phyloP scores from a whole-genome alignment of 2,797 vertebrate genomes.

The Dicrostonyx torquatus region DNA sequence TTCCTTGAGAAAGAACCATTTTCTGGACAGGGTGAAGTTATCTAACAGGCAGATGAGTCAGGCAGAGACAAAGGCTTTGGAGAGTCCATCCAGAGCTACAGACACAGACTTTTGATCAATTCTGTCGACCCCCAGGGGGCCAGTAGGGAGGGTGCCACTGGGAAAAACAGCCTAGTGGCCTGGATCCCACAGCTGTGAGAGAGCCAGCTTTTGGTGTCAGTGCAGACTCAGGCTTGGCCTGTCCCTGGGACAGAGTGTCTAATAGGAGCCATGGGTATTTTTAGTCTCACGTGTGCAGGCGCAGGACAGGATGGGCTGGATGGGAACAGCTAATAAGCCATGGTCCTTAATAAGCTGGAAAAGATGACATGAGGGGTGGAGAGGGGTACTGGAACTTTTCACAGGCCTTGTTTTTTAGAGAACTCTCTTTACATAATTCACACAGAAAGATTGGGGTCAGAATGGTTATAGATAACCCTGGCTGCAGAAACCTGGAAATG shows the following conservation, averaged over 20 bases:
- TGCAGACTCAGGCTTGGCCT: not conserved
- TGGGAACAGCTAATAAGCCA: slow-evolving; percentile 71
- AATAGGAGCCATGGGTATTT: slow-evolving; percentile 73
- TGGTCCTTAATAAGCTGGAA: slow-evolving; percentile 61
- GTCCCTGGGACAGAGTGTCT: slow-evolving; percentile 58
- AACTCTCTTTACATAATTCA: slow-evolving; percentile 73
- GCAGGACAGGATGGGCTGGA: slow-evolving; percentile 58
- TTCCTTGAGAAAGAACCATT: not conserved
- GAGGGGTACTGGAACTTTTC: slow-evolving; percentile 46
- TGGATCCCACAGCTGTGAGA: not conserved
- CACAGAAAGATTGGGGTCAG: slow-evolving; percentile 79
- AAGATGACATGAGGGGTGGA: slow-evolving; percentile 47
- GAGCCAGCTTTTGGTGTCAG: not conserved
- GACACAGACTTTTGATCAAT: not conserved
- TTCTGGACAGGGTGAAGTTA: not conserved
- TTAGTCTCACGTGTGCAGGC: slow-evolving; percentile 78
- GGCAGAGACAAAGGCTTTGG: not conserved
- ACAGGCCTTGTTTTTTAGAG: slow-evolving; percentile 43
- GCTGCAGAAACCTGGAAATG: slow-evolving; percentile 45
- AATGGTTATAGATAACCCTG: slow-evolving; percentile 3
- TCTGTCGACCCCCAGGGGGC: not conserved
- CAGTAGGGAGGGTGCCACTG: not conserved
- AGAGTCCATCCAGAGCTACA: not conserved
- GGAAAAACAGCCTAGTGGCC: not conserved
- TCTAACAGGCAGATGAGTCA: not conserved